phyloP scores from a whole-genome alignment of 2,797 vertebrate genomes.

The Selene dorsalis region DNA sequence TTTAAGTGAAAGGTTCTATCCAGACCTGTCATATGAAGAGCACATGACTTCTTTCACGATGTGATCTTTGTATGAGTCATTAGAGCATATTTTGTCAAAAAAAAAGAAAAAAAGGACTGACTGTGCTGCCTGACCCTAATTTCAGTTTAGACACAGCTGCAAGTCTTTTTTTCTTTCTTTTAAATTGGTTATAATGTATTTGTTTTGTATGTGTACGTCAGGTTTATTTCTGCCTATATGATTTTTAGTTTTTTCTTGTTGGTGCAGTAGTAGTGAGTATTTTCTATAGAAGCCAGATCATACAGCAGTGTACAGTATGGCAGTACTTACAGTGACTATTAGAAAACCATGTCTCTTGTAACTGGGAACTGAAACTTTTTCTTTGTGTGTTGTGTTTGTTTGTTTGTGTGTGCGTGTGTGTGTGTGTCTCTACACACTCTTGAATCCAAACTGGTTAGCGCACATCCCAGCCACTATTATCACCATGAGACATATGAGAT shows the following conservation, averaged over 20 bases:
- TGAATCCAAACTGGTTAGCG: background rate
- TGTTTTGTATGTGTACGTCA: background rate
- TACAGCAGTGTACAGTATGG: background rate
- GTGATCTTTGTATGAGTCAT: slow-evolving; percentile 56
- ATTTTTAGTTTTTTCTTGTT: background rate
- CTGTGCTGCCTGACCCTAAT: background rate
- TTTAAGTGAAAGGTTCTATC: slow-evolving; percentile 57
- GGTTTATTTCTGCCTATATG: background rate
- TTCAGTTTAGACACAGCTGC: background rate
- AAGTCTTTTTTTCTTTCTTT: background rate
- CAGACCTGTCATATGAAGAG: slow-evolving; percentile 55
- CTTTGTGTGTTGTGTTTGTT: background rate
- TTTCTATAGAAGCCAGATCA: background rate
- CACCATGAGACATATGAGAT: background rate
- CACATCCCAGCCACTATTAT: slow-evolving; percentile 5
- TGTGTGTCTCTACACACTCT: background rate
- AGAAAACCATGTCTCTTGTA: slow-evolving; percentile 20
- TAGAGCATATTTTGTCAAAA: background rate
- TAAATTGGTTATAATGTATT: background rate
- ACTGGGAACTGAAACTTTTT: slow-evolving; percentile 57
- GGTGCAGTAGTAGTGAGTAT: background rate
- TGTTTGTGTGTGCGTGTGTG: background rate
- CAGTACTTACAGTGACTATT: slow-evolving; percentile 26
- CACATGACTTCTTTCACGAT: slow-evolving; percentile 56
- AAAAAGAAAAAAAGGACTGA: background rate